These are phyloP conservation scores for Hydrotaea cyrtoneurina DNA, from an alignment of 2,888 invertebrate species.

Conservation along the genomic window DNA sequence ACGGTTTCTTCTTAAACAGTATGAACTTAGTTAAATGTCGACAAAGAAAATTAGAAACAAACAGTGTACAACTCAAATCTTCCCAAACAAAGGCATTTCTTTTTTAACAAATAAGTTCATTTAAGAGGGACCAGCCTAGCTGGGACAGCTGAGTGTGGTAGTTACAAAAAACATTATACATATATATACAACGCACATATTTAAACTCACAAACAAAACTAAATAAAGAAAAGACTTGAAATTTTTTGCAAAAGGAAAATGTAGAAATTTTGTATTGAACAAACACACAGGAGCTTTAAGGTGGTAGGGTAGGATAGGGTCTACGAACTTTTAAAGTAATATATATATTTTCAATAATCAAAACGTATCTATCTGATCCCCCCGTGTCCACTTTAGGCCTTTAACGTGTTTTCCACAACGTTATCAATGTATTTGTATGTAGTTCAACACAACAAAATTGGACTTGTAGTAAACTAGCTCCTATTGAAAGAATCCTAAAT, in stretches of 20 bases:
- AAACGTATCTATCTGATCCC: conserved; percentile 28
- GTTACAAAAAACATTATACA: neutral
- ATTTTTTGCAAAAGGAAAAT: conserved; percentile 8
- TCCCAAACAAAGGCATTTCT: conserved; percentile 38
- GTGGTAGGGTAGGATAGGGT: conserved; percentile 14
- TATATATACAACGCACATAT: conserved; percentile 51
- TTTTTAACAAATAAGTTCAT: conserved; percentile 31
- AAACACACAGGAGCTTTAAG: conserved; percentile 18
- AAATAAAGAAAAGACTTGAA: conserved; percentile 51
- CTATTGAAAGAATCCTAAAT: conserved; percentile 40
- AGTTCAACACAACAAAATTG: conserved; percentile 36
- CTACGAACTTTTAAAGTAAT: conserved; percentile 7
- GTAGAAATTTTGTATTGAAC: neutral
- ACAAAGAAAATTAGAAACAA: neutral
- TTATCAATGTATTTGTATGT: neutral
- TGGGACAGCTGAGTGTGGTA: conserved; percentile 1
- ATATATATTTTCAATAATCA: conserved; percentile 19
- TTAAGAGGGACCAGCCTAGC: neutral
- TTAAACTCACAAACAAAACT: conserved; percentile 30
- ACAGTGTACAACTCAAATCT: conserved; percentile 40
- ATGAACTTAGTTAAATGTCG: neutral
- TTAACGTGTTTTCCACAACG: conserved; percentile 15
- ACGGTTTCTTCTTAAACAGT: neutral
- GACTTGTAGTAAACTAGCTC: conserved; percentile 38
- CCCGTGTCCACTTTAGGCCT: conserved; percentile 14